Evolutionary conservation across 2,113 vertebrate species (phyloP).

Genomic region (Elanoides forficatus): DNA sequence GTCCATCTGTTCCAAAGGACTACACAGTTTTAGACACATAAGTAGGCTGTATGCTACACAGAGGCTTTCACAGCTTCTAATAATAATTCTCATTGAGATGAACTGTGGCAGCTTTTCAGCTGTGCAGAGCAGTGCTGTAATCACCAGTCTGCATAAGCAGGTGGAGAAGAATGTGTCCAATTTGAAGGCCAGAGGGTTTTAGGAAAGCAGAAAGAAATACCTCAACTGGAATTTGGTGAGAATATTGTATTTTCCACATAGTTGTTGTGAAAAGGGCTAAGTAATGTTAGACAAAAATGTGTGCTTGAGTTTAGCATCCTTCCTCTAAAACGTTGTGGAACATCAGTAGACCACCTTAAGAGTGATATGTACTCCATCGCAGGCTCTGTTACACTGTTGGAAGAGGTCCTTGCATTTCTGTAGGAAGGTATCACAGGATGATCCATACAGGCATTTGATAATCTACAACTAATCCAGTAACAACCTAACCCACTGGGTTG

Average conservation of each 20-base stretch:
- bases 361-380: rapidly evolving
- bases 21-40: neutral
- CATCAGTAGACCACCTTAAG: neutral
- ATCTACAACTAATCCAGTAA: neutral
- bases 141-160: neutral
- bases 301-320: neutral
- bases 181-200: neutral
- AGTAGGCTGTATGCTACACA: neutral
- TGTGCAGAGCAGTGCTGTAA: neutral
- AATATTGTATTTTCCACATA: neutral
- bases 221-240: neutral
- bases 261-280: neutral
- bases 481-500: neutral
- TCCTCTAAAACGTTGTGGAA: neutral
- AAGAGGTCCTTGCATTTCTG: neutral
- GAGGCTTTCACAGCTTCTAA: neutral
- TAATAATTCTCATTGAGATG: neutral
- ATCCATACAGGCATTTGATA: neutral
- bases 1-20: neutral
- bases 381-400: neutral
- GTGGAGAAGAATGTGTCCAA: neutral
- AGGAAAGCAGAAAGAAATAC: neutral
- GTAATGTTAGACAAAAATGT: neutral
- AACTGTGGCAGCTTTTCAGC: neutral
- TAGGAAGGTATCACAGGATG: neutral